Conservation (phyloP, 2,797 vertebrate species). For the Hozukius guyotensis region DNA sequence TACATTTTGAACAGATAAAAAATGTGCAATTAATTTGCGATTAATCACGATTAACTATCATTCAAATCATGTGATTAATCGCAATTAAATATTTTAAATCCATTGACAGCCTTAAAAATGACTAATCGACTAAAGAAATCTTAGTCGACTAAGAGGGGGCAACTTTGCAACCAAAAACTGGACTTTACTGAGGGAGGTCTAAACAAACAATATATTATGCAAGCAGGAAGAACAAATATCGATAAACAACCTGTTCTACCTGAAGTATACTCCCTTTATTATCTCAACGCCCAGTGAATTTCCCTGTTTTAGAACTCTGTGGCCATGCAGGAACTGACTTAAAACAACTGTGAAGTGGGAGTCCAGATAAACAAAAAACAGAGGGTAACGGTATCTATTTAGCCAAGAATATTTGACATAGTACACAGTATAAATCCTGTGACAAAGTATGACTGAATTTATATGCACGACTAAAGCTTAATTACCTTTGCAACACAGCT, state of each 20-base stretch:
- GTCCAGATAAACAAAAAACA: not conserved
- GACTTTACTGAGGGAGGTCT: not conserved
- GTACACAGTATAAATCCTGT: not conserved
- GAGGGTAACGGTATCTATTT: not conserved
- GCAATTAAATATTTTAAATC: too few relatives aligned
- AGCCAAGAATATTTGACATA: not conserved
- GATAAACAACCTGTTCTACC: not conserved
- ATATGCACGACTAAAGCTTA: not conserved
- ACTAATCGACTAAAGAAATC: too few relatives aligned
- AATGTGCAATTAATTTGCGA: too few relatives aligned
- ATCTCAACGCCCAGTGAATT: not conserved
- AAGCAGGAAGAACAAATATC: not conserved
- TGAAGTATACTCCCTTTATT: not conserved
- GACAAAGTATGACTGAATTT: not conserved
- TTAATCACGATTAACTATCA: too few relatives aligned
- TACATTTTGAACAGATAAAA: too few relatives aligned
- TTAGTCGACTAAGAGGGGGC: too few relatives aligned
- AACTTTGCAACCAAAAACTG: not conserved
- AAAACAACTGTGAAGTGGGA: not conserved
- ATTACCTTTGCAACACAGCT: conserved; percentile 25
- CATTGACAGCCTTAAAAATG: too few relatives aligned
- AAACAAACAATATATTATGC: not conserved
- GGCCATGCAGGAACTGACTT: too few relatives aligned
- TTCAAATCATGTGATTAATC: too few relatives aligned
- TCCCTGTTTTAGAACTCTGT: not conserved